Evolutionary conservation across 2,113 vertebrate genomes (phyloP), one percentile per base, ranked within the genome.

Genomic region (Suncus etruscus): DNA sequence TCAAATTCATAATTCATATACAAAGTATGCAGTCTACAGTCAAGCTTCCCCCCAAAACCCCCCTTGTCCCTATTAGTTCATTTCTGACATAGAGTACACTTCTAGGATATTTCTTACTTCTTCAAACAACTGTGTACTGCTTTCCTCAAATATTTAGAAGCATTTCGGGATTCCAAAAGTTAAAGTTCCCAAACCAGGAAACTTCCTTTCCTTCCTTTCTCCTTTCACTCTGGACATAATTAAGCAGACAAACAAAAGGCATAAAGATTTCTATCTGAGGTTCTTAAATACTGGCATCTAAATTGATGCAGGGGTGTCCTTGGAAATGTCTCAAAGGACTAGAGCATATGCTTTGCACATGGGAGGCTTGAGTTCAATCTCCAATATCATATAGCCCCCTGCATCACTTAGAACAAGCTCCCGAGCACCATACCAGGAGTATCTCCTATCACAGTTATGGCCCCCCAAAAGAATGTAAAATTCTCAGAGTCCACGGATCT

Each of bases 41-140:
- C 15, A 16, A 61, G 58, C 58, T 16, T 61, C 22, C 22, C 58
- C 58, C 58, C 16, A 61, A 39, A 3, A 39, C 39, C 39, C 39
- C 39, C 39, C 39, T 39, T 39, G 58, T 1, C 58, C 58, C 18
- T 63, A 6, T 58, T 50, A 50, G 80, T 61, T 93, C 6, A 27
- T 73, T 79, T 86, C 31, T 83, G 47, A 94, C 75, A 45, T 58
- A 58, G 20, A 75, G 31, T 47, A 54, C 11, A 83, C n/a, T 73
- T 48, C 65, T 63, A 45, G 32, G 45, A 32, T 39, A 11, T 14
- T 61, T 39, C 11, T 66, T 12, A 39, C 48, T 66, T 84, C 29
- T 32, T 12, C 25, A 54, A 6, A 32, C 32, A 12, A 14, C 1
- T 32, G 12, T 74, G 45, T 39, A 39, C 72, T 75, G 20, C 7